Percentiles rank a stretch among this genome's conserved stretches.
Evolutionary conservation across 2,113 vertebrate species (phyloP).

Genomic region (Penelope pileata): DNA sequence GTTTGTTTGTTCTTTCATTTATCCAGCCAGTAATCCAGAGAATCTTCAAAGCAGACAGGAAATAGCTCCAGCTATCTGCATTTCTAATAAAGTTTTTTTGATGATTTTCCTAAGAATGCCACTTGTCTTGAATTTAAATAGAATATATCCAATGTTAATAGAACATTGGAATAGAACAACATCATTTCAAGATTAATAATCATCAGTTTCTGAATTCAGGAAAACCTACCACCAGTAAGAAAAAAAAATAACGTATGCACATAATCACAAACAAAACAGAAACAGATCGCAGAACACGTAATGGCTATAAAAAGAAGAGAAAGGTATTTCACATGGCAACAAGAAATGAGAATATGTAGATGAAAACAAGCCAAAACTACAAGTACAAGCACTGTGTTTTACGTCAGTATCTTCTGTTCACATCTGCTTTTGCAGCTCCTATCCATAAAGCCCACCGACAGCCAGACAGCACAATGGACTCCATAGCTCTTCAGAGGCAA

Average conservation of each 20-base stretch:
- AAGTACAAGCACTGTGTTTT: not conserved
- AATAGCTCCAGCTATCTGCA: not conserved
- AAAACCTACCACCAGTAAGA: not conserved
- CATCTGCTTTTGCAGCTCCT: not conserved
- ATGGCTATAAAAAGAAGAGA: not conserved
- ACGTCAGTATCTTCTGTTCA: not conserved
- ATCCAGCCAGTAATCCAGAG: not conserved
- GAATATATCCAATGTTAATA: not conserved
- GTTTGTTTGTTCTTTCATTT: not conserved
- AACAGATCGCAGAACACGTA: not conserved
- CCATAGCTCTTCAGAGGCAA: not conserved
- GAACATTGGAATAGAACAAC: too few species aligned
- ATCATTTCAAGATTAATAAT: not conserved
- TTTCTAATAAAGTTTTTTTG: not conserved
- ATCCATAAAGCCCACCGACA: not conserved
- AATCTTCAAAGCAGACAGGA: not conserved
- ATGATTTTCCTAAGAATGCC: not conserved
- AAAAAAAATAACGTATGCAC: accelerated
- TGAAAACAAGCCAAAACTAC: not conserved
- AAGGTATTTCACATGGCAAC: not conserved
- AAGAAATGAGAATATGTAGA: not conserved
- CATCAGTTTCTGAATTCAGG: not conserved
- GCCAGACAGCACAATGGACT: not conserved
- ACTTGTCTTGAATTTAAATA: not conserved
- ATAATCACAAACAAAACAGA: not conserved